These are phyloP conservation scores for Drosophila ambigua DNA, from an alignment of 1,140 invertebrate species.

Conservation along the genomic window DNA sequence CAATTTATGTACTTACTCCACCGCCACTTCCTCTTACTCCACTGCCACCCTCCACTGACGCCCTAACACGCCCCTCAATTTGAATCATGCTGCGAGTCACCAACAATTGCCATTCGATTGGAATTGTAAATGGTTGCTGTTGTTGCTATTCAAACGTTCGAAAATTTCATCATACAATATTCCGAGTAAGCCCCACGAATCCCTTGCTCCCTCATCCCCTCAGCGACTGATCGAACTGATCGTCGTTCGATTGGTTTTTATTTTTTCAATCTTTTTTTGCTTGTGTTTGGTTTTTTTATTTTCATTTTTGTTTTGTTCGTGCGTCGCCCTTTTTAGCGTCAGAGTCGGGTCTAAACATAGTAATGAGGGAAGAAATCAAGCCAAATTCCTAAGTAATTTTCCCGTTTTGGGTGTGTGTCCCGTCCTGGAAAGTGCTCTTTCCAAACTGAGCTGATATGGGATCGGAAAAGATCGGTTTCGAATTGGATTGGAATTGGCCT, in stretches of 20 bases:
- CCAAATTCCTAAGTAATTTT: constrained; percentile 61
- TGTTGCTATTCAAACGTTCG: constrained; percentile 33
- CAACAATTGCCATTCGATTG: constrained; percentile 47
- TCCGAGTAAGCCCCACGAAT: constrained; percentile 11
- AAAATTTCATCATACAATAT: constrained; percentile 44
- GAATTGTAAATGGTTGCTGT: constrained; percentile 42
- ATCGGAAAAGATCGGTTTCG: constrained; percentile 1
- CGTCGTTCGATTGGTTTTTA: constrained; percentile 54
- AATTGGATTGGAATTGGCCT: constrained; percentile 21
- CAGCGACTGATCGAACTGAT: constrained; percentile 18
- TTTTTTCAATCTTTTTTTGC: constrained; percentile 30
- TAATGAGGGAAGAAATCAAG: constrained; percentile 59
- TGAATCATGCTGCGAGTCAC: constrained; percentile 44
- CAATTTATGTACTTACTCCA: constrained; percentile 24
- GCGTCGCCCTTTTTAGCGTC: constrained; percentile 53
- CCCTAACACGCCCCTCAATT: constrained; percentile 33
- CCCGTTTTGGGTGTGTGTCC: constrained; percentile 61
- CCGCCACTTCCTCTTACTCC: constrained; percentile 1
- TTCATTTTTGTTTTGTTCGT: constrained; percentile 18
- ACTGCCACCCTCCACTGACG: too few species aligned
- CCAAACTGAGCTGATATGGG: constrained; percentile 14
- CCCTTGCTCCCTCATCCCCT: not conserved
- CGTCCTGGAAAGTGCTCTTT: constrained; percentile 32
- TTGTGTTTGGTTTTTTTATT: constrained; percentile 1
- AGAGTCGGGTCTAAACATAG: constrained; percentile 54